Conservation (phyloP, 2,797 vertebrate species). For the Sebastes kiyomatsui region DNA sequence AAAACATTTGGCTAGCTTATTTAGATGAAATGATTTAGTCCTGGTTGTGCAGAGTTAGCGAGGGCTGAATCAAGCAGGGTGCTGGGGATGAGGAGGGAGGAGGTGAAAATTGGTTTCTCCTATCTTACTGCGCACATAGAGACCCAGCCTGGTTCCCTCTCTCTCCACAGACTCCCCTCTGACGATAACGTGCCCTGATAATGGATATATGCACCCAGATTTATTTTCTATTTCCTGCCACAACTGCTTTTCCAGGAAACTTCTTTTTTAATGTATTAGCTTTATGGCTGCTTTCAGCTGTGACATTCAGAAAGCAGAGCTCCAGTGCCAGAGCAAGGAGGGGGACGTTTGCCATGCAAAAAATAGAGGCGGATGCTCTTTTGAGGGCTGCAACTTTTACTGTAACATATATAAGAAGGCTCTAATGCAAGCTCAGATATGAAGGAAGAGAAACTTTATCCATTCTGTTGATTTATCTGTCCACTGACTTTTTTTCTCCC, state of each 20-base stretch:
- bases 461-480: slow-evolving; percentile 31
- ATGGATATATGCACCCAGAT: slow-evolving; percentile 81
- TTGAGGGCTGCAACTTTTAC: slow-evolving; percentile 27
- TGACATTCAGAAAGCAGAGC: slow-evolving; percentile 55
- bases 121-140: slow-evolving; percentile 80
- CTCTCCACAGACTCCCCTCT: slow-evolving; percentile 68
- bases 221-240: slow-evolving; percentile 82
- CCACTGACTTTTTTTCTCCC: slow-evolving; percentile 16
- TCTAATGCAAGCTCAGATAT: slow-evolving; percentile 31
- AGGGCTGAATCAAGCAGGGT: slow-evolving; percentile 72
- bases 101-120: slow-evolving; percentile 82
- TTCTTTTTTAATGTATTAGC: slow-evolving; percentile 67
- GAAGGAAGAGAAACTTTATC: slow-evolving; percentile 30
- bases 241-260: slow-evolving; percentile 74
- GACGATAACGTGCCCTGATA: slow-evolving; percentile 79
- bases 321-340: slow-evolving; percentile 33
- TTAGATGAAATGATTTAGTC: slow-evolving; percentile 82
- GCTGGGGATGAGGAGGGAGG: slow-evolving; percentile 64
- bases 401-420: slow-evolving; percentile 22
- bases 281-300: slow-evolving; percentile 65
- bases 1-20: slow-evolving; percentile 84
- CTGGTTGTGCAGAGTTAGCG: slow-evolving; percentile 69
- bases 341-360: slow-evolving; percentile 42
- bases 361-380: slow-evolving; percentile 42
- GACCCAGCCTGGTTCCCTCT: slow-evolving; percentile 65